Evolutionary conservation across 2,113 vertebrate genomes (phyloP).

Genomic region (Lycaon pictus): DNA sequence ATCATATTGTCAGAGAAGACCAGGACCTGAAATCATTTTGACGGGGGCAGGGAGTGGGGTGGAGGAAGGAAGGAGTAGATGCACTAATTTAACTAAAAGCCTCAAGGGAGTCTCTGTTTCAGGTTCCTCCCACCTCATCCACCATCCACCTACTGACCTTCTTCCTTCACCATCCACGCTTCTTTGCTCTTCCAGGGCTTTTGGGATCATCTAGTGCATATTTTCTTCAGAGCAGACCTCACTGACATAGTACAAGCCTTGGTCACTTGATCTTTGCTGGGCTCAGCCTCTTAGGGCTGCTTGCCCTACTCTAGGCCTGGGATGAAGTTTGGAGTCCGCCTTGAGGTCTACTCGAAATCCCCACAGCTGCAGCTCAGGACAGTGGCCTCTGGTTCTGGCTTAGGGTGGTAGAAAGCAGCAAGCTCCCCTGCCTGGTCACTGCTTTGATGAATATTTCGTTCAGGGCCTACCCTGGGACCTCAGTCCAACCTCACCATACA

Average conservation of each 20-base stretch:
- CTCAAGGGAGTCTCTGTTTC: neutral
- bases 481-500: too few species aligned
- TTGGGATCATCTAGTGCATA: neutral
- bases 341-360: neutral
- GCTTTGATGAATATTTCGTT: too few species aligned
- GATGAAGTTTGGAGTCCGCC: fast-evolving
- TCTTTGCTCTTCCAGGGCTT: neutral
- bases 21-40: neutral
- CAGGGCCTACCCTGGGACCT: too few species aligned
- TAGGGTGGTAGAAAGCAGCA: too few species aligned
- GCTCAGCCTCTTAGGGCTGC: fast-evolving
- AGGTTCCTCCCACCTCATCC: neutral
- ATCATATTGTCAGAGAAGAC: neutral
- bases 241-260: neutral
- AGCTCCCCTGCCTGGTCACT: too few species aligned
- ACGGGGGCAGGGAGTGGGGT: too few species aligned
- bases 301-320: too few species aligned
- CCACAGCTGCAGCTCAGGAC: too few species aligned
- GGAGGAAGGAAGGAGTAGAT: neutral
- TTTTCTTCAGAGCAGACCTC: neutral
- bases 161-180: too few species aligned
- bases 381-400: neutral
- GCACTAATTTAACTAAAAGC: neutral
- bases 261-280: too few species aligned
- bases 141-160: too few species aligned